Evolutionary conservation across 1,140 invertebrate genomes (phyloP).

Genomic region (Hesperophylax magnus): DNA sequence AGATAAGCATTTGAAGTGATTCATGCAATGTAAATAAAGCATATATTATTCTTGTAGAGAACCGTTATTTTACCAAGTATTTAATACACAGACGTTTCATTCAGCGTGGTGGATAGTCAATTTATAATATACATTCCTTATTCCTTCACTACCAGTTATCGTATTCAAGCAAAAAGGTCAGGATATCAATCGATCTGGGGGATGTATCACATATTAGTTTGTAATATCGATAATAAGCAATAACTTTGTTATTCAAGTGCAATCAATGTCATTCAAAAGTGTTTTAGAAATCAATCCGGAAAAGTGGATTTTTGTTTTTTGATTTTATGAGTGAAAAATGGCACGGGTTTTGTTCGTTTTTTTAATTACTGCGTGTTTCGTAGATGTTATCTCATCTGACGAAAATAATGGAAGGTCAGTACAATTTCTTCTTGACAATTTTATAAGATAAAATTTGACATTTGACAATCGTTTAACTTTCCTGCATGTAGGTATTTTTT

Average conservation of each 20-base stretch:
- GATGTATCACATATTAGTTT: constrained; percentile 2
- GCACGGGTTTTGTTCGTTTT: neutral
- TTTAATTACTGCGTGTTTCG: neutral
- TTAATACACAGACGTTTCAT: neutral
- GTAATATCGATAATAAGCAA: neutral
- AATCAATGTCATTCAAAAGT: constrained; percentile 27
- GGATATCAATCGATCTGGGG: neutral
- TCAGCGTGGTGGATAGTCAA: neutral
- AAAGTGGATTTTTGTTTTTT: neutral
- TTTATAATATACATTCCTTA: neutral
- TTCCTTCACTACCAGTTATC: neutral
- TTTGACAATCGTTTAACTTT: too few relatives aligned
- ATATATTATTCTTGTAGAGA: neutral
- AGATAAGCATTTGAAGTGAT: neutral
- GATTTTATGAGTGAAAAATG: neutral
- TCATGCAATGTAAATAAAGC: constrained; percentile 3
- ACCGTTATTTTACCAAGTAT: constrained; percentile 12
- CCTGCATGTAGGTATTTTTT: too few relatives aligned
- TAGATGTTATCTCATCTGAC: neutral
- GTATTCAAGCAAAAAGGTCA: constrained; percentile 24
- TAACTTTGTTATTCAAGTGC: neutral
- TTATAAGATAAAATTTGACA: too few relatives aligned
- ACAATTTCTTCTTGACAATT: too few relatives aligned
- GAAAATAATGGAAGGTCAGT: neutral
- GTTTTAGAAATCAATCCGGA: neutral